These are phyloP conservation scores for Cebidichthys violaceus DNA, from an alignment of 2,113 vertebrate genomes.

Conservation along the genomic window DNA sequence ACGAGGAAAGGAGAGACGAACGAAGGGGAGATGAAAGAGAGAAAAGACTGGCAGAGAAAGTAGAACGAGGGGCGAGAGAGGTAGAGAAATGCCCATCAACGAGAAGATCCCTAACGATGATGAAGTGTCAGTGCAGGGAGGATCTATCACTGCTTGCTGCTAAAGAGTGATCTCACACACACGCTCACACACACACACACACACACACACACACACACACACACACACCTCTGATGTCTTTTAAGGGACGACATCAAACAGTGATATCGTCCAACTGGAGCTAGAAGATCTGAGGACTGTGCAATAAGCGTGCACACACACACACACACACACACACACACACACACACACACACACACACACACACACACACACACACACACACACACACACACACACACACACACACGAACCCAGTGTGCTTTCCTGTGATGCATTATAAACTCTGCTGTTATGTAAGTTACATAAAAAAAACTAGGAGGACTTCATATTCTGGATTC, in stretches of 20 bases:
- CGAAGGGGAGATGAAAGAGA: slow-evolving; percentile 8
- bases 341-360: not conserved
- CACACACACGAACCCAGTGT: slow-evolving; percentile 3
- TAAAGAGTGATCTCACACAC: no score
- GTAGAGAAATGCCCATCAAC: slow-evolving; percentile 6
- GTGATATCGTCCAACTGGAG: slow-evolving; percentile 14
- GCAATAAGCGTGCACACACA: not conserved
- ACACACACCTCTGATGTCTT: slow-evolving; percentile 33
- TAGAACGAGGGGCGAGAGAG: slow-evolving; percentile 3
- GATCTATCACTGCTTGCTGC: slow-evolving; percentile 8
- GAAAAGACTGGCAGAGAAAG: not conserved
- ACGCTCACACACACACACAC: not conserved
- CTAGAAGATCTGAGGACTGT: slow-evolving; percentile 24
- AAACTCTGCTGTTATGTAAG: slow-evolving; percentile 32
- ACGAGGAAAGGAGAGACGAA: not conserved
- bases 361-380: not conserved
- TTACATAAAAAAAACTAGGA: slow-evolving; percentile 34
- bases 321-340: not conserved
- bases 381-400: not conserved
- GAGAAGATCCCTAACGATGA: slow-evolving; percentile 49
- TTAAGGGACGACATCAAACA: slow-evolving; percentile 47
- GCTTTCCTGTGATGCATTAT: slow-evolving; percentile 21
- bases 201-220: slow-evolving; percentile 5
- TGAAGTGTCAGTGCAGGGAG: slow-evolving; percentile 25
- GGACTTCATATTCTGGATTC: slow-evolving; percentile 9